Evolutionary conservation across 2,113 vertebrate species (phyloP).

Genomic region (Nycticorax nycticorax): DNA sequence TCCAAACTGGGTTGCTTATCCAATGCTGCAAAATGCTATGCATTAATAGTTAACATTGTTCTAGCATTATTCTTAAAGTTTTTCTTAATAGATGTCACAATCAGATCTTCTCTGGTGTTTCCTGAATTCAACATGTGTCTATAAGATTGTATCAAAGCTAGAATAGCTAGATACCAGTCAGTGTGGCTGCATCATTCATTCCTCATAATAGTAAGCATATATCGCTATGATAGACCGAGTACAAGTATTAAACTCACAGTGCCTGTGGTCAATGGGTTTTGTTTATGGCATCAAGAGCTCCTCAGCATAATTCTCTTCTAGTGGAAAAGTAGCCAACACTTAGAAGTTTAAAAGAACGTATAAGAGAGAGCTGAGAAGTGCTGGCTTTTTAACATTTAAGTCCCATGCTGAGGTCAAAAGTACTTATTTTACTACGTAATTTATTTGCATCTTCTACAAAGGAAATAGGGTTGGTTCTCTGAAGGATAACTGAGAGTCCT

Average conservation of each 20-base stretch:
- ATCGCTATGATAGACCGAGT: background rate
- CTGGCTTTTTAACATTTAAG: background rate
- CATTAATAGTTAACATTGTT: background rate
- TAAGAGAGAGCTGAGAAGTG: background rate
- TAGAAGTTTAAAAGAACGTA: background rate
- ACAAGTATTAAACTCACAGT: constrained; percentile 17
- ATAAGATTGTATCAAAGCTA: constrained; percentile 40
- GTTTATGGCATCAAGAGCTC: background rate
- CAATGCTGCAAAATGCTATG: background rate
- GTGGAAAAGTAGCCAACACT: background rate
- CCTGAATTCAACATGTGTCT: constrained; percentile 42
- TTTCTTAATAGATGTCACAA: constrained; percentile 26
- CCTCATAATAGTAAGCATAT: constrained; percentile 19
- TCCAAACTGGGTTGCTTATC: background rate
- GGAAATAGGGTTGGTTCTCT: background rate
- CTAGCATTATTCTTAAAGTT: constrained; percentile 9
- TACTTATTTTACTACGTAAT: background rate
- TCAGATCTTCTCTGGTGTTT: constrained; percentile 35
- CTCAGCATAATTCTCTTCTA: background rate
- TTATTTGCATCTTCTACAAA: background rate
- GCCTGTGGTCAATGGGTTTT: background rate
- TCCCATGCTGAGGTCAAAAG: background rate
- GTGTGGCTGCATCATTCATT: constrained; percentile 37
- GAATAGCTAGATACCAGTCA: constrained; percentile 40
- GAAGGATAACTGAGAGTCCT: background rate